These are phyloP conservation scores for Biston stratarius DNA, from an alignment of 2,888 invertebrate genomes.

Conservation along the genomic window DNA sequence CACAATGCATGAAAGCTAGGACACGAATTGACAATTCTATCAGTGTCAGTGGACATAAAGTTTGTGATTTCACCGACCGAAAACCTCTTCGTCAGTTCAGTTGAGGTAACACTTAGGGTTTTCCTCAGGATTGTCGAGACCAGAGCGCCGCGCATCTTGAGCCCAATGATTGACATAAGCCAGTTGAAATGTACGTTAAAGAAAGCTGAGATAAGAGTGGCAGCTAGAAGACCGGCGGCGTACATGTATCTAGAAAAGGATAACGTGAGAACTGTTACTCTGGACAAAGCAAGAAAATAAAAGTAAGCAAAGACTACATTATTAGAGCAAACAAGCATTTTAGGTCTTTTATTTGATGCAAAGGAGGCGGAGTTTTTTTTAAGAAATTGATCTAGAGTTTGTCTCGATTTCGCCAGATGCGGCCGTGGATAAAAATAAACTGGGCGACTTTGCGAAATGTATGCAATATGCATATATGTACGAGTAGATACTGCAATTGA, in stretches of 20 bases:
- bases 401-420: no score
- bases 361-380: no score
- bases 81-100: conserved; percentile 74
- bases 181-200: conserved; percentile 96
- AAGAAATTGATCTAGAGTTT: no score
- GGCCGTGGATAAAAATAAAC: no score
- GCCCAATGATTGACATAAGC: conserved; percentile 92
- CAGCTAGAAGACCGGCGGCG: conserved; percentile 72
- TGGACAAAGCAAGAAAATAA: no score
- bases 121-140: conserved; percentile 90
- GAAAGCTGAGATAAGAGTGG: conserved; percentile 88
- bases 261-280: not conserved
- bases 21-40: conserved; percentile 97
- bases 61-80: conserved; percentile 96
- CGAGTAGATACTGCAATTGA: no score
- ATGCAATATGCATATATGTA: no score
- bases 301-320: no score
- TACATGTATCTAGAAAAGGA: conserved; percentile 74
- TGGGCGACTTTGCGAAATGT: no score
- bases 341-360: no score
- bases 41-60: conserved; percentile 98
- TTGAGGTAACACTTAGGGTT: conserved; percentile 80
- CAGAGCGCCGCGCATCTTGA: conserved; percentile 95
- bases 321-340: no score
- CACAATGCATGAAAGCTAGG: conserved; percentile 98